Percentiles rank a stretch among this genome's conserved stretches.
These are phyloP conservation scores for Leptothorax acervorum DNA, from an alignment of 2,888 invertebrate species.

Conservation along the genomic window DNA sequence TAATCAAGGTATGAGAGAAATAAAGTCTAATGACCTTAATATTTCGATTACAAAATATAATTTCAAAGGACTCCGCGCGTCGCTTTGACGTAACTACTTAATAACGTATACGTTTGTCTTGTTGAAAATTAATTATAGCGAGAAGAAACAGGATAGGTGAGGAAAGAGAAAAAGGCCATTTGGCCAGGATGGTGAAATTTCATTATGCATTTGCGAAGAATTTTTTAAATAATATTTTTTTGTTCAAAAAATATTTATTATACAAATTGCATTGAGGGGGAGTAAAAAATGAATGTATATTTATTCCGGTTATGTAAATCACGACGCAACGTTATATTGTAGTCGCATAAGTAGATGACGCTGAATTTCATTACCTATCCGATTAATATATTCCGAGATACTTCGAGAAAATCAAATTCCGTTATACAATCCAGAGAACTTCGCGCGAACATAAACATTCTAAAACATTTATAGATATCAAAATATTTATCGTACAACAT, in stretches of 20 bases:
- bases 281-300: background rate
- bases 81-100: background rate
- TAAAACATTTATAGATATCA: background rate
- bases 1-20: no score
- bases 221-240: background rate
- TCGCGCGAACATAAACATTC: background rate
- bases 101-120: background rate
- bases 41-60: no score
- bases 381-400: slow-evolving; percentile 5
- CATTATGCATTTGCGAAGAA: background rate
- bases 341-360: background rate
- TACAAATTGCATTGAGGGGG: background rate
- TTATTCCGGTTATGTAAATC: slow-evolving; percentile 17
- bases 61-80: no score
- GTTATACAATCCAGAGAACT: background rate
- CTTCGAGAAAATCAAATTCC: background rate
- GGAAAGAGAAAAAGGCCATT: background rate
- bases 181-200: background rate
- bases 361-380: background rate
- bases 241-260: slow-evolving; percentile 9
- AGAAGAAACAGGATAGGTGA: background rate
- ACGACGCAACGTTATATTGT: background rate
- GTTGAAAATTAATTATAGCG: slow-evolving; percentile 11
- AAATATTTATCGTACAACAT: background rate
- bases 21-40: no score